Conservation (phyloP, 1,140 invertebrate species). For the Amyelois transitella region DNA sequence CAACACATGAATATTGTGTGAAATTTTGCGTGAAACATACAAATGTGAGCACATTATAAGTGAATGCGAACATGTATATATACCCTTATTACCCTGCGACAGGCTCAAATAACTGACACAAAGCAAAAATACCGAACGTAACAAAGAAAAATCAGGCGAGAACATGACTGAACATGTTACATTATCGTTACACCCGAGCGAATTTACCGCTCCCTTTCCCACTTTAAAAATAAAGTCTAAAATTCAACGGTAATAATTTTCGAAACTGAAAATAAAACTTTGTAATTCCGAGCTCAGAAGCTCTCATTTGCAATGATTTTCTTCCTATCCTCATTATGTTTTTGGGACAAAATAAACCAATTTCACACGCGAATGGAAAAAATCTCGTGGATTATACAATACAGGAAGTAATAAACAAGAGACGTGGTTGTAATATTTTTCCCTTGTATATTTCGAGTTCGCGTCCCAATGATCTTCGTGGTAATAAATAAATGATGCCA, state of each 20-base stretch:
- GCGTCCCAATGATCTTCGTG: too few relatives aligned
- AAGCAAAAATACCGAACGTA: slow-evolving; percentile 18
- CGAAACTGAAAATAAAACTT: not conserved
- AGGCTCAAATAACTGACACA: slow-evolving; percentile 5
- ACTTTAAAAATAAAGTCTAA: not conserved
- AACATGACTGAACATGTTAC: slow-evolving; percentile 18
- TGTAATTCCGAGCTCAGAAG: slow-evolving; percentile 17
- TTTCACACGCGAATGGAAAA: slow-evolving; percentile 11
- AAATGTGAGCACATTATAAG: not conserved
- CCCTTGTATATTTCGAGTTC: too few relatives aligned
- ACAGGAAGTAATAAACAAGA: not conserved
- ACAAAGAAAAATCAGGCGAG: slow-evolving; percentile 27
- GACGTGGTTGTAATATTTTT: not conserved
- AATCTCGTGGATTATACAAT: not conserved
- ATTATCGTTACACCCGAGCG: not conserved
- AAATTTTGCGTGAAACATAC: not conserved
- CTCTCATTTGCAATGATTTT: slow-evolving; percentile 33
- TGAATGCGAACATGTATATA: not conserved
- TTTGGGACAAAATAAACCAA: slow-evolving; percentile 33
- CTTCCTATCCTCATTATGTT: slow-evolving; percentile 29
- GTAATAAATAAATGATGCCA: too few relatives aligned
- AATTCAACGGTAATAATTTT: not conserved
- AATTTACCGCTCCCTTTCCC: not conserved
- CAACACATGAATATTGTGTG: not conserved
- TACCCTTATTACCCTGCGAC: slow-evolving; percentile 1